Evolutionary conservation across 2,888 invertebrate species (phyloP).

Genomic region (Campopleginae sp.): DNA sequence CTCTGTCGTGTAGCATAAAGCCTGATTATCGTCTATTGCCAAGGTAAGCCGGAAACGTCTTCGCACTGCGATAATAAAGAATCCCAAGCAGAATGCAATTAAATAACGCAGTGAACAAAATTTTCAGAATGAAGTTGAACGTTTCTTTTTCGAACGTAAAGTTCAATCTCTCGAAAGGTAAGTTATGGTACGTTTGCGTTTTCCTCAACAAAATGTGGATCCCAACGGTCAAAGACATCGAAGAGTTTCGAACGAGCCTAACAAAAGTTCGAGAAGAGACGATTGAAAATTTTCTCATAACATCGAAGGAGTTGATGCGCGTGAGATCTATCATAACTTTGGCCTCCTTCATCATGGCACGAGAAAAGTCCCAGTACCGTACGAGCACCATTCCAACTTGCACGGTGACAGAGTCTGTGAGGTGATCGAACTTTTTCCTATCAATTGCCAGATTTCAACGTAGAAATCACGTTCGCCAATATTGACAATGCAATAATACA

Average conservation of each 20-base stretch:
- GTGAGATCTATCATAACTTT: slow-evolving; percentile 76
- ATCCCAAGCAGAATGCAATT: background rate
- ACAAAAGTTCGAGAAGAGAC: slow-evolving; percentile 62
- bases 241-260: slow-evolving; percentile 70
- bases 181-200: slow-evolving; percentile 88
- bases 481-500: background rate
- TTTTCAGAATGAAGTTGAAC: slow-evolving; percentile 90
- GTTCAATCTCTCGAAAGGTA: slow-evolving; percentile 90
- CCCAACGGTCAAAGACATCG: slow-evolving; percentile 77
- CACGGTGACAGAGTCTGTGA: slow-evolving; percentile 75
- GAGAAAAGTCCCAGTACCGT: slow-evolving; percentile 71
- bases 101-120: background rate
- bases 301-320: slow-evolving; percentile 71
- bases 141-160: slow-evolving; percentile 90
- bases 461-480: background rate
- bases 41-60: slow-evolving; percentile 82
- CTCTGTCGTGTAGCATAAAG: slow-evolving; percentile 90
- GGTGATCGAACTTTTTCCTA: slow-evolving; percentile 66
- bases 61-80: background rate
- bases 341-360: slow-evolving; percentile 74
- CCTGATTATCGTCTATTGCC: slow-evolving; percentile 90
- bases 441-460: background rate
- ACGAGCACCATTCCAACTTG: slow-evolving; percentile 72
- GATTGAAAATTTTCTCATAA: slow-evolving; percentile 59
- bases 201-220: slow-evolving; percentile 86